Evolutionary conservation across 2,113 vertebrate genomes (phyloP).

Genomic region (Gopherus evgoodei): DNA sequence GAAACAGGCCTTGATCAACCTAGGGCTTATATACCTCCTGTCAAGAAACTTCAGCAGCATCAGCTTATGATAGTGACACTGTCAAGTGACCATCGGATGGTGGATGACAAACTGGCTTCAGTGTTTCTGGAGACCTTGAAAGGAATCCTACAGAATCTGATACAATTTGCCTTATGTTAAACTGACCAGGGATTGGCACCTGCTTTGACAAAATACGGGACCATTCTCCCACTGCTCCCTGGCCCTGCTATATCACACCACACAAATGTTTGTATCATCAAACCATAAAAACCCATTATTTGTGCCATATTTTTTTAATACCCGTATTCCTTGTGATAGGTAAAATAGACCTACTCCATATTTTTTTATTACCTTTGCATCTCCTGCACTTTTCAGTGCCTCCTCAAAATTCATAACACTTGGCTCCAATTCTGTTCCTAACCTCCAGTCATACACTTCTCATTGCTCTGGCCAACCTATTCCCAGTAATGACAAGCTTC

Average conservation of each 20-base stretch:
- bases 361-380: background rate
- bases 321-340: background rate
- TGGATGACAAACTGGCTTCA: conserved; percentile 91
- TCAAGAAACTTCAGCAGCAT: conserved; percentile 74
- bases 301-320: conserved; percentile 9
- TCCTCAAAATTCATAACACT: background rate
- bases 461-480: background rate
- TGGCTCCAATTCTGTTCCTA: background rate
- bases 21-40: too few species aligned
- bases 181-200: background rate
- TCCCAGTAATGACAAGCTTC: background rate
- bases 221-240: too few species aligned
- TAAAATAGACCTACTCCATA: conserved; percentile 7
- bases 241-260: background rate
- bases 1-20: too few species aligned
- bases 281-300: conserved; percentile 29
- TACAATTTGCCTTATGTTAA: conserved; percentile 79
- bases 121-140: conserved; percentile 92
- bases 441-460: background rate
- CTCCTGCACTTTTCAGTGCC: background rate
- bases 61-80: conserved; percentile 92
- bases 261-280: conserved; percentile 17
- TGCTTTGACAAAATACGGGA: background rate
- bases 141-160: conserved; percentile 89
- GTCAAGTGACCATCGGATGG: conserved; percentile 92